Base-by-base conservation (phyloP, 2,113 vertebrate species). In the Rafetus swinhoei region DNA sequence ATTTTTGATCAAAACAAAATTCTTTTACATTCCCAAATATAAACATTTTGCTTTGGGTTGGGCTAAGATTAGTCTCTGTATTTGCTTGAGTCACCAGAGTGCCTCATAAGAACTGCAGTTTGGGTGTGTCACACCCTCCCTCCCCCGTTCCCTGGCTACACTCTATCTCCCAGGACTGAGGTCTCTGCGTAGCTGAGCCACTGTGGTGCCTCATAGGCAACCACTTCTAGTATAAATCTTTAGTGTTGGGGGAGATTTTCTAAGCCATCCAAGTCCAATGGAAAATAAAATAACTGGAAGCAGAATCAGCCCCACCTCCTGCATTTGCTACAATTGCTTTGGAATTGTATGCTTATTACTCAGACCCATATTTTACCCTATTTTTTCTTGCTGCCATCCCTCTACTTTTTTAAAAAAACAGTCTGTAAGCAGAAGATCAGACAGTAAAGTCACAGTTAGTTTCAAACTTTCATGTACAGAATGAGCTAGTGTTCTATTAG, bases 181-280 rank as follows among this genome's bases (percentile, higher is more conserved):
- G 39, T 14, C 74, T 77, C 39, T 50, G 39, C 39, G 24, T 15
- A 15, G 22, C 74, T 45, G 39, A 50, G 19, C 12, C 12, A 50
- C 39, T 77, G 13, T 25, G 45, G 84, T 9, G 72, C 81, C 52
- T 45, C 85, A 18, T 53, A 77, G n/a, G 4, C 89, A n/a, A 93
- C 21, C 3, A 1, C 59, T 0, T 0, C 7, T 50, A 7, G 2
- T 74, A 4, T 59, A 92, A 93, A 88, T 82, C 45, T 45, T 79
- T 80, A 53, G 9, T 72, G n/a, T 5, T n/a, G 8, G 57, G 6
- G 7, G 79, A 16, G 54, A 84, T 72, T 95, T 91, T 88, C 52
- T 69, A 86, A 89, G 39, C 81, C 35, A 55, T 2, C 14, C 35
- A 80, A 79, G 91, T 85, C 86, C 82, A 90, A 9, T 29, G 8